Base-by-base conservation (phyloP, 2,113 vertebrate species). In the Cyprinodon variegatus region DNA sequence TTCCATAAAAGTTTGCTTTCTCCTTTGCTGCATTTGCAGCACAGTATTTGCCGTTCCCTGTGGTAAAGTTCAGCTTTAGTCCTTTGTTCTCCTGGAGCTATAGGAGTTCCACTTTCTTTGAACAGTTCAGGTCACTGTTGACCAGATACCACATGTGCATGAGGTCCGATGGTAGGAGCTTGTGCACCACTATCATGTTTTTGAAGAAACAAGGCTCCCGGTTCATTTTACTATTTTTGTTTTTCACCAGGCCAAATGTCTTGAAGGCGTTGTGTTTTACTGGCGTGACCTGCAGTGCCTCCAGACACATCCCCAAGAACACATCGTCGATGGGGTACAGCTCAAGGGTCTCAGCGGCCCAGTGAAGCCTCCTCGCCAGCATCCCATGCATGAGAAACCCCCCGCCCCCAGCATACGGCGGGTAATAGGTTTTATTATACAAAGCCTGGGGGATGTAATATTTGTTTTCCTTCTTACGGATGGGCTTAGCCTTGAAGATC, bases 291-390 rank as follows among this genome's bases (percentile, higher is more conserved):
- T 95, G 91, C 29, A 99, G 94, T 69, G 95, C 91, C 76, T 98
- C 95, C 72, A 99, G 84, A 84, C 98, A 99, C 98, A 99, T 99
- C 70, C 98, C 98, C 65, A 99, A 88, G 85, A 97, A 99, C 53
- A 99, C 98, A 0, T 99, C 98, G 0, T 99, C 98, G 0, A 99
- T 99, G 45, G 98, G 98, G 61, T 95, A 99, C 15, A 98, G 93
- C 72, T 99, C 96, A 91, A 98, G 77, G 0, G 86, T 94, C 74
- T 97, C 95, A 0, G 96, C 96, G 7, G 92, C 93, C 12, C 61
- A 91, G 79, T 92, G 89, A 73, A 99, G 94, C 86, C 80, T 96
- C 57, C 91, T 94, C 13, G 95, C 96, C 66, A 99, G 83, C 0
- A 73, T 48, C 0, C 96, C 96, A 0, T 94, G 93, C 97, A 99